Conservation (phyloP, 2,888 invertebrate species). For the Machimus atricapillus region DNA sequence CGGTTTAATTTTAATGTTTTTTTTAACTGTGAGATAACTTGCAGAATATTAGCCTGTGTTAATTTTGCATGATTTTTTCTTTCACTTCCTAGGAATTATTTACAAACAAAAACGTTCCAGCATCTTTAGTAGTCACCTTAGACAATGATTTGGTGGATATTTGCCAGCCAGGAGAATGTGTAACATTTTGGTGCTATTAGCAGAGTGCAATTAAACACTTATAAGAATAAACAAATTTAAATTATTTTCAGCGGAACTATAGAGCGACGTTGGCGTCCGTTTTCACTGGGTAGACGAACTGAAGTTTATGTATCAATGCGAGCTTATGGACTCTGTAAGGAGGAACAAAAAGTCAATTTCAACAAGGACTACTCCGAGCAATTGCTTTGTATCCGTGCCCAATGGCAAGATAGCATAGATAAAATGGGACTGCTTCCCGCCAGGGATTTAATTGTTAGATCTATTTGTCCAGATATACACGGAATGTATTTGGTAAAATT, state of each 20-base stretch:
- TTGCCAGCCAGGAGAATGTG: slow-evolving; percentile 89
- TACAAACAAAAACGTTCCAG: slow-evolving; percentile 74
- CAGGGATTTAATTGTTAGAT: slow-evolving; percentile 78
- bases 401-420: slow-evolving; percentile 61
- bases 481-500: slow-evolving; percentile 88
- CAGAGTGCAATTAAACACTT: slow-evolving; percentile 1
- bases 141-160: slow-evolving; percentile 87
- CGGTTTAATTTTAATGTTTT: too few relatives aligned
- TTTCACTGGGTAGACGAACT: slow-evolving; percentile 61
- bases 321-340: slow-evolving; percentile 67
- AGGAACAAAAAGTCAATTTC: slow-evolving; percentile 72
- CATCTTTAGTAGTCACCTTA: slow-evolving; percentile 77
- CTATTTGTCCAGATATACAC: slow-evolving; percentile 84
- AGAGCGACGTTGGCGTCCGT: slow-evolving; percentile 75
- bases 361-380: slow-evolving; percentile 71
- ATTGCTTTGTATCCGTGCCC: slow-evolving; percentile 43
- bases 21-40: too few relatives aligned
- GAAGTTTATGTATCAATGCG: slow-evolving; percentile 49
- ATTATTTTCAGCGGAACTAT: slow-evolving; percentile 73
- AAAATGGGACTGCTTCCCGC: slow-evolving; percentile 71
- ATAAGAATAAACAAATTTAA: background rate
- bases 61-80: background rate
- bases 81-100: slow-evolving; percentile 73
- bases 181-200: slow-evolving; percentile 74
- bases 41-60: background rate